Evolutionary conservation across 2,113 vertebrate species (phyloP), one percentile per base, ranked within the genome.

Genomic region (Pyxicephalus adspersus): DNA sequence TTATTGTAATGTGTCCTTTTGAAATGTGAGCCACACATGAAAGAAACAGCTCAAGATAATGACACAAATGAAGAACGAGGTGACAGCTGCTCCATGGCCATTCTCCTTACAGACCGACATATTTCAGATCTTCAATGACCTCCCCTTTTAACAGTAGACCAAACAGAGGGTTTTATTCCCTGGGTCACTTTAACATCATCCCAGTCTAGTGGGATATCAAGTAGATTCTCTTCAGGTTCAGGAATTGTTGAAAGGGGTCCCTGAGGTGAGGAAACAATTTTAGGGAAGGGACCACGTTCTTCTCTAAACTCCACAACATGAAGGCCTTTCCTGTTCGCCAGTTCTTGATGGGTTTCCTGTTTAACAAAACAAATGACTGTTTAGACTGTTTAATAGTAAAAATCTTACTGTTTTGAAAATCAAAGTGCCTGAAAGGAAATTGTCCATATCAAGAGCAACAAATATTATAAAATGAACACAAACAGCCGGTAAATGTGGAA

Each of bases 301-400:
- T 89, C 84, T 64, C 94, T 91, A 83, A 95, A 97, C 85, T 99
- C 97, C 15, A 99, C 94, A 0, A 99, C 96, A 0, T 95, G 95
- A 2, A 99, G 95, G 18, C 83, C 76, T 89, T 96, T 96, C 89
- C 90, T 91, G 28, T 98, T 87, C 0, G 98, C 95, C 83, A 96
- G 83, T 3, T 79, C 79, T 64, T 96, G 94, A 84, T 99, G 97
- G 19, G 95, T 96, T 87, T 97, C 90, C 97, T 98, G 79, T 4
- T 25, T 23, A 52, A 5, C 2, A 25, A 20, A 51, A 8, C 17
- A 64, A 22, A 60, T 9, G 28, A 23, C 20, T 38, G 38, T 45
- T 45, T 45, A 5, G n/a, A n/a, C n/a, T n/a, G n/a, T n/a, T n/a
- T n/a, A n/a, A n/a, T 45, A 9, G 11, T 1, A 15, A 2, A 45